Base-by-base conservation (phyloP, 2,113 vertebrate species). In the Siniperca knerii region DNA sequence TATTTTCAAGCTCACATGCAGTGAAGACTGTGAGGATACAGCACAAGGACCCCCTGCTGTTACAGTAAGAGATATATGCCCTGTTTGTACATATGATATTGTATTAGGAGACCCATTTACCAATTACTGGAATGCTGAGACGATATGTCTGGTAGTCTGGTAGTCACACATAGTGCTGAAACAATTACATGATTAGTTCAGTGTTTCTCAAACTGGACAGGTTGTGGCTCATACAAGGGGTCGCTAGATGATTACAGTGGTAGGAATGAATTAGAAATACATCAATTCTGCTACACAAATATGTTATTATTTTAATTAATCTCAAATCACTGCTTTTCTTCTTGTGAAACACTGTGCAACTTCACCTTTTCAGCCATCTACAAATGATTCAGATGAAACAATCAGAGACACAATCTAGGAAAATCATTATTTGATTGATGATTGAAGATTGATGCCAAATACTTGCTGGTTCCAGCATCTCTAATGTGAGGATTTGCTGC, bases 11-110 rank as follows among this genome's bases (percentile, higher is more conserved):
- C 16, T 52, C 25, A 68, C 23, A 33, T 70, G 52, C 12, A 40
- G 29, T 5, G 25, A 61, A 18, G 40, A 29, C 10, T 61, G 37
- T 29, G 21, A 42, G 4, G 54, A 57, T 60, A 13, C 67, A 77
- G 50, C 40, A 62, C 67, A 78, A 69, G n/a, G 69, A 62, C 50
- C 58, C 77, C 81, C 66, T 72, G 77, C 72, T 85, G 82, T 68
- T 61, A 52, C 64, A 67, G 40, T 62, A 25, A 20, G 13, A 81
- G 0, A 67, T 18, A 52, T 74, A 35, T 18, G 52, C 15, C 64
- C 33, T 35, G 9, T 55, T 54, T 69, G 6, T 76, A 70, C 29
- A 74, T 50, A 58, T 46, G 11, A 42, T 70, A 57, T 52, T 73
- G n/a, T 65, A 40, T 65, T 7, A 46, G 3, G 8, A 54, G 35